Percentiles rank a stretch among this genome's conserved stretches.
Evolutionary conservation across 2,797 vertebrate genomes (phyloP).

Genomic region (Malacoraja senta): DNA sequence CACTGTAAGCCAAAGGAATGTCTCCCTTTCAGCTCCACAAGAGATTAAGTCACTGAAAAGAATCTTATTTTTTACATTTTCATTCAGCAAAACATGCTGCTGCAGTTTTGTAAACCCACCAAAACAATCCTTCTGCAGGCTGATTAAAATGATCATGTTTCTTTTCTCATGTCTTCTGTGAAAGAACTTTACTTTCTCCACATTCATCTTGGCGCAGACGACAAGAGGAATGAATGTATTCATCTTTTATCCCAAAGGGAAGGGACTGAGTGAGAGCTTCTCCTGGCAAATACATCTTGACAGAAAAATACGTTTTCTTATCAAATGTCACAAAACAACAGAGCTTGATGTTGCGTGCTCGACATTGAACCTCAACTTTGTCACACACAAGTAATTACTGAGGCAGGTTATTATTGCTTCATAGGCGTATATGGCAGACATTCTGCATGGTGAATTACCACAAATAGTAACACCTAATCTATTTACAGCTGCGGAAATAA

Average conservation of each 20-base stretch:
- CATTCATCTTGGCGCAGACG: background rate
- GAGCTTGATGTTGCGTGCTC: background rate
- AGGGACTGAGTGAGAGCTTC: background rate
- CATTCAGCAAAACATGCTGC: conserved; percentile 24
- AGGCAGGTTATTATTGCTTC: background rate
- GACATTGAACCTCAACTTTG: background rate
- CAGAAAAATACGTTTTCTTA: background rate
- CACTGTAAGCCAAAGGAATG: conserved; percentile 4
- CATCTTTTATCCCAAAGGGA: conserved; percentile 7
- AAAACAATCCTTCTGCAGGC: background rate
- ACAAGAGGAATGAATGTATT: background rate
- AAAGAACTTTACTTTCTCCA: background rate
- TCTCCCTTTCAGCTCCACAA: conserved; percentile 24
- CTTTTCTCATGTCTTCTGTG: background rate
- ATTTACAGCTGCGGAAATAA: conserved; percentile 1
- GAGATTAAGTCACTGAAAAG: conserved; percentile 27
- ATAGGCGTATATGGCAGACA: background rate
- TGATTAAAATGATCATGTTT: background rate
- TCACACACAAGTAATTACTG: background rate
- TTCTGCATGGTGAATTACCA: background rate
- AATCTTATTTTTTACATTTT: conserved; percentile 23
- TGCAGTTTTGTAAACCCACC: background rate
- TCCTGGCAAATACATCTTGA: background rate
- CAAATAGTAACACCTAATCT: background rate
- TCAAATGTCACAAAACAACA: background rate